Conservation (phyloP, 2,888 invertebrate genomes). For the Agrochola litura region DNA sequence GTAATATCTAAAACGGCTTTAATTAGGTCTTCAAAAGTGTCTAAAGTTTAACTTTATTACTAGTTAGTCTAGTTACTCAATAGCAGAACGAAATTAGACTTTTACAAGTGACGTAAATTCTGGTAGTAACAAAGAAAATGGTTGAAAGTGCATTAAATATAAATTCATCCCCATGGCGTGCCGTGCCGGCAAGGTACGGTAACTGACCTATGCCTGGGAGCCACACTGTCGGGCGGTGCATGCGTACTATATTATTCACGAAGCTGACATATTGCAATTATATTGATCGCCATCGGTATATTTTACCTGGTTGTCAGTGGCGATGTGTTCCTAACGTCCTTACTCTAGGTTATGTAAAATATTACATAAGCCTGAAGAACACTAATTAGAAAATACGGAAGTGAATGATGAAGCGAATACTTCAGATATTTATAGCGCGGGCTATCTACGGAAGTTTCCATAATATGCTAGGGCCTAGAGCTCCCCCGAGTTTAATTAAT, state of each 20-base stretch:
- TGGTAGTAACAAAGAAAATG: constrained; percentile 40
- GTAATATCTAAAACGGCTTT: constrained; percentile 25
- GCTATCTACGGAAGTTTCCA: constrained; percentile 35
- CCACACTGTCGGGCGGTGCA: constrained; percentile 78
- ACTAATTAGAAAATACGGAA: background rate
- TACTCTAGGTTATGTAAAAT: constrained; percentile 1
- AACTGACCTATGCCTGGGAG: constrained; percentile 85
- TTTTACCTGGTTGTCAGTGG: constrained; percentile 47
- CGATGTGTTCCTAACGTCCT: constrained; percentile 16
- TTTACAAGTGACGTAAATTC: constrained; percentile 10
- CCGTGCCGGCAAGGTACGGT: constrained; percentile 63
- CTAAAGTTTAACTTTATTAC: constrained; percentile 18
- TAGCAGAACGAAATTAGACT: constrained; percentile 19
- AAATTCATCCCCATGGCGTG: constrained; percentile 51
- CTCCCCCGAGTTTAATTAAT: constrained; percentile 53
- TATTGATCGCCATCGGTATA: constrained; percentile 74
- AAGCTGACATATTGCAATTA: constrained; percentile 77
- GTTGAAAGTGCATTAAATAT: constrained; percentile 54
- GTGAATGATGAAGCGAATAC: background rate
- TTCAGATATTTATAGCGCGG: constrained; percentile 10
- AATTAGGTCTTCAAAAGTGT: constrained; percentile 23
- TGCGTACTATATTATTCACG: constrained; percentile 78
- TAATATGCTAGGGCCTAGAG: constrained; percentile 38
- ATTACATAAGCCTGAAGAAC: background rate
- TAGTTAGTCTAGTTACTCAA: constrained; percentile 1